Evolutionary conservation across 2,888 invertebrate species (phyloP).

Genomic region (Linnaemya vulpina): DNA sequence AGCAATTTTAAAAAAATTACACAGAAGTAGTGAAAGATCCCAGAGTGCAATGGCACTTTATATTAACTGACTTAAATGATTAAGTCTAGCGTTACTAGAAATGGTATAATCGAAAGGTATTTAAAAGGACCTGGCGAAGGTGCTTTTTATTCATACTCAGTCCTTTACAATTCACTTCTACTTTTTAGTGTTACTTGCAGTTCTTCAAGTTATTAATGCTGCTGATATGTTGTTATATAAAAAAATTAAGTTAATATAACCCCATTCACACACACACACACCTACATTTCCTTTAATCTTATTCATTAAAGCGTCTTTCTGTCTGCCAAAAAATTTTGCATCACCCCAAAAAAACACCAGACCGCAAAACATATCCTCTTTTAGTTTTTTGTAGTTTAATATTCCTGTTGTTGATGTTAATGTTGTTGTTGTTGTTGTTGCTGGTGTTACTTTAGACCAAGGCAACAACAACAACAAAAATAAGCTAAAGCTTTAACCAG

Average conservation of each 20-base stretch:
- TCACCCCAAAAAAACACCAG: slow-evolving; percentile 50
- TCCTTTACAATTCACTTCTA: background rate
- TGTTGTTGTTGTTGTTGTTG: slow-evolving; percentile 18
- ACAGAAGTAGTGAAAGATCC: too few relatives aligned
- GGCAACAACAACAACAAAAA: too few relatives aligned
- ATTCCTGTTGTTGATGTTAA: background rate
- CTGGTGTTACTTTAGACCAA: slow-evolving; percentile 23
- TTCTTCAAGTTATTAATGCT: slow-evolving; percentile 13
- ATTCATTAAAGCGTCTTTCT: slow-evolving; percentile 66
- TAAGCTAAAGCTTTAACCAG: slow-evolving; percentile 68
- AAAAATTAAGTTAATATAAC: too few relatives aligned
- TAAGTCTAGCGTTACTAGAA: too few relatives aligned
- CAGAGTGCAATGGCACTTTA: too few relatives aligned
- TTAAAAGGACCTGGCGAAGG: background rate
- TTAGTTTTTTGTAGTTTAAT: slow-evolving; percentile 12
- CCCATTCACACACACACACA: too few relatives aligned
- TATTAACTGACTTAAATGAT: too few relatives aligned
- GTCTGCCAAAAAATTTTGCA: slow-evolving; percentile 67
- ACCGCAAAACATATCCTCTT: slow-evolving; percentile 69
- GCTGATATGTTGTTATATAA: background rate
- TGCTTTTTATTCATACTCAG: background rate
- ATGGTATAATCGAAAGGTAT: too few relatives aligned
- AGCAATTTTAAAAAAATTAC: too few relatives aligned
- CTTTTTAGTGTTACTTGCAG: slow-evolving; percentile 17
- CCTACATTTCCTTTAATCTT: background rate